Conservation (phyloP, 1,140 invertebrate species). For the Pogonus chalceus region DNA sequence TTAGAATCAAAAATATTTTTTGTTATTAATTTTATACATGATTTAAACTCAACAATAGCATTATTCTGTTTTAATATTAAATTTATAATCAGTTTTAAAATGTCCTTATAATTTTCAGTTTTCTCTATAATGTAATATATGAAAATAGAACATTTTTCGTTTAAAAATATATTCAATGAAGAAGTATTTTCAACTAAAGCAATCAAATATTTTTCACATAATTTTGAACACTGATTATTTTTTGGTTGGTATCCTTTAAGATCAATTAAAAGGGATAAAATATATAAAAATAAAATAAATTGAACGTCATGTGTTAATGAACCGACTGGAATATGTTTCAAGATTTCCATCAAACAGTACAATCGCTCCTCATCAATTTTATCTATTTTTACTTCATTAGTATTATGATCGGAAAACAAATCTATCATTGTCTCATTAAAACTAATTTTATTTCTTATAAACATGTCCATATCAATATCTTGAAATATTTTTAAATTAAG, state of each 20-base stretch:
- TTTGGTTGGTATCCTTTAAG: neutral
- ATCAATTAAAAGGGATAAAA: slow-evolving; percentile 21
- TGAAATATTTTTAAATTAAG: slow-evolving; percentile 16
- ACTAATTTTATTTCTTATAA: neutral
- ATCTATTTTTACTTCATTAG: slow-evolving; percentile 10
- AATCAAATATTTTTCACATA: neutral
- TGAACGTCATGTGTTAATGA: slow-evolving; percentile 16
- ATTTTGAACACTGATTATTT: neutral
- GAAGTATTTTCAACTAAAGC: neutral
- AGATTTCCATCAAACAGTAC: slow-evolving; percentile 10
- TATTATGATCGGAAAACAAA: too few relatives aligned
- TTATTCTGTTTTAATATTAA: neutral
- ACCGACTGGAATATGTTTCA: slow-evolving; percentile 19
- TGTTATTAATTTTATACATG: neutral
- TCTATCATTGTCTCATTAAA: too few relatives aligned
- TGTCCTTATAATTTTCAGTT: neutral
- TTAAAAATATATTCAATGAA: neutral
- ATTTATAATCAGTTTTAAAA: neutral
- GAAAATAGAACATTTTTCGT: neutral
- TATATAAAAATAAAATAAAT: slow-evolving; percentile 19
- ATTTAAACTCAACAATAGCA: neutral
- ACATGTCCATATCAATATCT: neutral
- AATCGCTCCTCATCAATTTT: slow-evolving; percentile 18
- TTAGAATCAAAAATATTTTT: neutral
- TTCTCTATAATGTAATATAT: neutral